Evolutionary conservation across 2,113 vertebrate genomes (phyloP), one percentile per base, ranked within the genome.

Genomic region (Nestor notabilis): DNA sequence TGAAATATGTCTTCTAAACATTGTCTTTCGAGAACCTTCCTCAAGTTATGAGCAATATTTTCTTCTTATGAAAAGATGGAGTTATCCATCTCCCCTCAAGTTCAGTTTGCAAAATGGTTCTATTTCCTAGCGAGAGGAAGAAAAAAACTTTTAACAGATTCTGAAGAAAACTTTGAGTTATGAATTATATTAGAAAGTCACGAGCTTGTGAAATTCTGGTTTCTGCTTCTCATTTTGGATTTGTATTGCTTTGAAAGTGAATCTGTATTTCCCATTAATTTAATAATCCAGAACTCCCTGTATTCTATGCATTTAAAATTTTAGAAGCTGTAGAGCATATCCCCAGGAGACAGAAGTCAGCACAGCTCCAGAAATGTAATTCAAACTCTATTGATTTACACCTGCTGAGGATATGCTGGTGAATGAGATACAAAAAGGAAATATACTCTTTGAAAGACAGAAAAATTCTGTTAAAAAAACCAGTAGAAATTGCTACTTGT

Each of bases 271-370:
- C 3, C 14, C n/a, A 66, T 28, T 86, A 70, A 86, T 86, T 92
- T 74, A 86, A 90, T 88, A 93, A 95, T 88, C 85, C 64, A 68
- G 43, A 93, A 96, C 21, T n/a, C 35, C 12, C 46, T 78, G 37
- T 80, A 60, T 66, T 86, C 58, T 66, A 63, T 65, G n/a, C 63
- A 11, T 6, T 86, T 52, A 80, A 89, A 78, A 31, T 87, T 94
- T 87, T 63, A 85, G 81, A 72, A 46, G 29, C 56, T 80, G 37
- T 52, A 75, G 37, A 41, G 9, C 33, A 43, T 63, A 90, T 70
- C 9, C 71, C 63, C 55, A 83, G 70, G 46, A 85, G 63, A 70
- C 23, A 88, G 29, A 93, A 83, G n/a, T 80, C 66, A 80, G 11
- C 28, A 60, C 11, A 88, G 56, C 31, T 89, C 44, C 39, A 85